These are phyloP conservation scores for Paedocypris sp. DNA, from an alignment of 2,113 vertebrate genomes.

Conservation along the genomic window DNA sequence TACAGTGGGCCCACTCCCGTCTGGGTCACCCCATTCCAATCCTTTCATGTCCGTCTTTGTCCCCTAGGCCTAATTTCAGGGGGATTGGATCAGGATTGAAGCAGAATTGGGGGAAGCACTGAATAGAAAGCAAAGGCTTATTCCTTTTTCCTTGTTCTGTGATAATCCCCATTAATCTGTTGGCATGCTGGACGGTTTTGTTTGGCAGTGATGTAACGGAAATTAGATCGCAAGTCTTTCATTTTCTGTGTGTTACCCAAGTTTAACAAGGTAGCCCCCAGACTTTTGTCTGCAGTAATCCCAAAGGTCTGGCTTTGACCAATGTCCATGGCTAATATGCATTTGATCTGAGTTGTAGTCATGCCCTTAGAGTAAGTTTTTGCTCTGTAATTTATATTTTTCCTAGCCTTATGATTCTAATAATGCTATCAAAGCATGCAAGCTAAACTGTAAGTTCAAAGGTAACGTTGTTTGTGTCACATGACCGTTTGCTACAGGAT, in stretches of 20 bases:
- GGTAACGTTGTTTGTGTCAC: background rate
- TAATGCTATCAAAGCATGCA: background rate
- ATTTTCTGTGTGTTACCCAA: slow-evolving; percentile 37
- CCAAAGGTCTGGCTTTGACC: slow-evolving; percentile 11
- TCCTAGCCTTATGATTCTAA: background rate
- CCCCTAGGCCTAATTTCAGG: slow-evolving; percentile 27
- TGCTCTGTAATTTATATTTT: background rate
- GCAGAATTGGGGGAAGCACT: slow-evolving; percentile 29
- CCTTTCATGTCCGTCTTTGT: slow-evolving; percentile 46
- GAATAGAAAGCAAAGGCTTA: slow-evolving; percentile 32
- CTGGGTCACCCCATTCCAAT: slow-evolving; percentile 47
- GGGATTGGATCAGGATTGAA: slow-evolving; percentile 24
- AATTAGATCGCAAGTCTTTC: slow-evolving; percentile 31
- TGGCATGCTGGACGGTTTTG: slow-evolving; percentile 29
- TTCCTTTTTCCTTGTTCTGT: slow-evolving; percentile 23
- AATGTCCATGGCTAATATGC: background rate
- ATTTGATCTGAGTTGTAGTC: slow-evolving; percentile 9
- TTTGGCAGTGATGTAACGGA: slow-evolving; percentile 45
- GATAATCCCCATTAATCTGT: slow-evolving; percentile 29
- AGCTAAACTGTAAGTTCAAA: background rate
- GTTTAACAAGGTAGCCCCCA: slow-evolving; percentile 29
- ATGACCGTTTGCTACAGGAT: background rate
- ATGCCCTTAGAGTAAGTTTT: background rate
- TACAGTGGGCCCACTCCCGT: background rate
- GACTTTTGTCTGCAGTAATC: slow-evolving; percentile 35